Percentiles rank a stretch among this genome's conserved stretches.
phyloP scores from a whole-genome alignment of 2,888 invertebrate species.

The Standfussiana lucernea region DNA sequence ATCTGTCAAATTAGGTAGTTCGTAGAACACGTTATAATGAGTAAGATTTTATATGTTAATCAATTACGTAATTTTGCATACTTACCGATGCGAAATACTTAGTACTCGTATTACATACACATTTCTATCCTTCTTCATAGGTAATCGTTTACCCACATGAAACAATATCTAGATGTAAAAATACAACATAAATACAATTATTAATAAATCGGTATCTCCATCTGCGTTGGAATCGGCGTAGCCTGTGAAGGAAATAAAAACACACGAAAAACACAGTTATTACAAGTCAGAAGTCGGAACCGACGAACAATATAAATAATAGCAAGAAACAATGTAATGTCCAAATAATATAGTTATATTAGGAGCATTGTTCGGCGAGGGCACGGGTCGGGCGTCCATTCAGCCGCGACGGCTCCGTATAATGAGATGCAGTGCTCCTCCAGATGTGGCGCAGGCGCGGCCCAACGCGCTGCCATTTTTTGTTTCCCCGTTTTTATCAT shows the following conservation, averaged over 20 bases:
- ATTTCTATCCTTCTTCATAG: not conserved
- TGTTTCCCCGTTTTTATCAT: slow-evolving; percentile 75
- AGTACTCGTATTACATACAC: no score
- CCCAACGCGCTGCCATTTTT: slow-evolving; percentile 82
- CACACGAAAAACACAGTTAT: slow-evolving; percentile 27
- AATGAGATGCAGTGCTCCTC: slow-evolving; percentile 88
- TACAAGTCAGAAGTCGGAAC: slow-evolving; percentile 46
- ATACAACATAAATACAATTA: slow-evolving; percentile 4
- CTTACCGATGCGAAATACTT: not conserved
- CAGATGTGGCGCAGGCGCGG: slow-evolving; percentile 90
- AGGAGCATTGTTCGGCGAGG: slow-evolving; percentile 78
- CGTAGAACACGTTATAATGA: not conserved
- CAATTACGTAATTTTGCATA: not conserved
- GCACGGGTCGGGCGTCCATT: slow-evolving; percentile 79
- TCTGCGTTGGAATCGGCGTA: not conserved
- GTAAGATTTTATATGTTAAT: not conserved
- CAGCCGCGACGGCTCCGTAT: slow-evolving; percentile 86
- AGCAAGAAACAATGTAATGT: slow-evolving; percentile 62
- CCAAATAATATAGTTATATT: slow-evolving; percentile 71
- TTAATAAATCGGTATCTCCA: not conserved
- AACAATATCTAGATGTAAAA: slow-evolving; percentile 9
- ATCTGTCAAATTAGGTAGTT: not conserved
- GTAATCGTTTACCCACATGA: not conserved
- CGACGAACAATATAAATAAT: slow-evolving; percentile 58
- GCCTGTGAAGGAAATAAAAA: slow-evolving; percentile 31